A percentile compares a stretch with the other conserved stretches of the same genome.
Conservation (phyloP, 2,888 invertebrate genomes). For the Drosophila niveifrons region DNA sequence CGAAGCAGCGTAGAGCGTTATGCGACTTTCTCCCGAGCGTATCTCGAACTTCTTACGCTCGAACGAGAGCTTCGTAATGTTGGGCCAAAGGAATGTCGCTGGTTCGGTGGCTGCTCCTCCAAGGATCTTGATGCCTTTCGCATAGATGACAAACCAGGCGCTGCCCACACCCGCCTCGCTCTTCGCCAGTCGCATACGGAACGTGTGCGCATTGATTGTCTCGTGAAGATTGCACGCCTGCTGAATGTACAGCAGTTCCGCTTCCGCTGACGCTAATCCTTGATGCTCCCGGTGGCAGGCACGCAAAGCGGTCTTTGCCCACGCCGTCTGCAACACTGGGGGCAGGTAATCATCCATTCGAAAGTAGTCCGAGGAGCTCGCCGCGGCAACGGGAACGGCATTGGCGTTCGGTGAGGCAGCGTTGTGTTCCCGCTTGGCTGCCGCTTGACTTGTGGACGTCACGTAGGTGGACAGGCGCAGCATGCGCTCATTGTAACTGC, state of each 20-base stretch:
- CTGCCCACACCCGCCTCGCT: constrained; percentile 91
- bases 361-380: constrained; percentile 87
- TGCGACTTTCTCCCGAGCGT: constrained; percentile 94
- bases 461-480: constrained; percentile 78
- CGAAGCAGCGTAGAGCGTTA: constrained; percentile 95
- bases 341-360: constrained; percentile 95
- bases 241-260: constrained; percentile 94
- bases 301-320: constrained; percentile 87
- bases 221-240: constrained; percentile 94
- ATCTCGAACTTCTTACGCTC: constrained; percentile 99
- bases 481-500: constrained; percentile 79
- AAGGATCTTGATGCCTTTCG: constrained; percentile 95
- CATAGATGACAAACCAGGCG: constrained; percentile 95
- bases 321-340: constrained; percentile 87
- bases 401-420: constrained; percentile 13
- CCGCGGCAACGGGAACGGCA: constrained; percentile 6
- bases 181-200: constrained; percentile 92
- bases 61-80: constrained; percentile 97
- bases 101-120: constrained; percentile 87
- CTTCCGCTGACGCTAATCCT: constrained; percentile 92
- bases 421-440: constrained; percentile 34
- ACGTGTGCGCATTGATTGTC: constrained; percentile 95
- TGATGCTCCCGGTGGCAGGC: constrained; percentile 93
- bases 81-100: constrained; percentile 96
- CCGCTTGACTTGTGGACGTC: constrained; percentile 54